phyloP scores from a whole-genome alignment of 2,888 invertebrate genomes.

The Drosophila sordidula region DNA sequence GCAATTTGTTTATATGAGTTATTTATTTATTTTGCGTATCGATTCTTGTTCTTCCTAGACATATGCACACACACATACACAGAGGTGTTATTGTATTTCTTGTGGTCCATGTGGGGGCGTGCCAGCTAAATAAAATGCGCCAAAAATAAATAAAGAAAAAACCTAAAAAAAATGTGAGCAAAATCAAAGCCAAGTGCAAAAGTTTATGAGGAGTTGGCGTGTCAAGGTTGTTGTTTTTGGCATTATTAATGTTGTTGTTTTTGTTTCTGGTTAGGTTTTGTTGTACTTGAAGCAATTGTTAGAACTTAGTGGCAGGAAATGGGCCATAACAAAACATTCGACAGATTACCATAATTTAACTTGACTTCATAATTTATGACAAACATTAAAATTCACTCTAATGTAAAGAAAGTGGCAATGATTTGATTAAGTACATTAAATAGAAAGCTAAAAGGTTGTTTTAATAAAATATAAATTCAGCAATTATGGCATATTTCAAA shows the following conservation, averaged over 20 bases:
- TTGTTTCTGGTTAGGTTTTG: constrained; percentile 6
- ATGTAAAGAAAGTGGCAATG: neutral
- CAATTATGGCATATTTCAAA: no score
- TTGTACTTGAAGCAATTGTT: constrained; percentile 19
- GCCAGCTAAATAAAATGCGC: constrained; percentile 1
- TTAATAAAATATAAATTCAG: no score
- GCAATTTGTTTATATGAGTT: constrained; percentile 43
- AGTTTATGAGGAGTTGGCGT: constrained; percentile 53
- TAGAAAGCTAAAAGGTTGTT: no score
- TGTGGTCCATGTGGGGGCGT: neutral
- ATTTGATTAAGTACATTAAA: neutral
- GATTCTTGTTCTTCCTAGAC: constrained; percentile 5
- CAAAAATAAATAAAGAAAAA: constrained; percentile 2
- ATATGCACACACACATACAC: neutral
- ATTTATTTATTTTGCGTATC: constrained; percentile 51
- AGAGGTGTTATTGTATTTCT: no score
- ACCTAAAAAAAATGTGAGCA: constrained; percentile 9
- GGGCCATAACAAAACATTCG: constrained; percentile 55
- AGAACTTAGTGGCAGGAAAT: constrained; percentile 53
- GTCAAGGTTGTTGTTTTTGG: constrained; percentile 52
- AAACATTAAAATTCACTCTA: constrained; percentile 8
- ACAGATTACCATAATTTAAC: constrained; percentile 57
- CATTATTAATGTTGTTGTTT: constrained; percentile 18
- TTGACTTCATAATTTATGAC: constrained; percentile 13
- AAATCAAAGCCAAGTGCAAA: constrained; percentile 44